A percentile compares a stretch with the other conserved stretches of the same genome.
Evolutionary conservation across 2,113 vertebrate species (phyloP).

Genomic region (Ophiodon elongatus): DNA sequence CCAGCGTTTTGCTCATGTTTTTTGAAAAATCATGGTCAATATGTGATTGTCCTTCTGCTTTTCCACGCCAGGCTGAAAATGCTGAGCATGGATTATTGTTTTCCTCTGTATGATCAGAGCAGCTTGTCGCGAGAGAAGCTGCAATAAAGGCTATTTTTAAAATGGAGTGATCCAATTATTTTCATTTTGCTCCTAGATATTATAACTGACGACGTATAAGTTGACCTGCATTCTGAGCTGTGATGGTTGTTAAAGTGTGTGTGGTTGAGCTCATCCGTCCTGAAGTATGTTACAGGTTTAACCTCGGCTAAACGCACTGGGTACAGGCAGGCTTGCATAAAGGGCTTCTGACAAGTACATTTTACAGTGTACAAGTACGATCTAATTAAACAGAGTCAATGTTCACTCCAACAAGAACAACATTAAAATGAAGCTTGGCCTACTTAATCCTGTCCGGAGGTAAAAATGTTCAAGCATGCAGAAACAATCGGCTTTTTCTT

Average conservation of each 20-base stretch:
- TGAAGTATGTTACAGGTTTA: neutral
- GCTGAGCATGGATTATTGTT: slow-evolving; percentile 35
- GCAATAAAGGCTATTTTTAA: slow-evolving; percentile 83
- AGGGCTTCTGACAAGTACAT: slow-evolving; percentile 29
- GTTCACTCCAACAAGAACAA: slow-evolving; percentile 39
- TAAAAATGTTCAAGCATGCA: slow-evolving; percentile 64
- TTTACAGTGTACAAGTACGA: slow-evolving; percentile 29
- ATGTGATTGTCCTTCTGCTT: slow-evolving; percentile 41
- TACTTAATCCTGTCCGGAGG: slow-evolving; percentile 74
- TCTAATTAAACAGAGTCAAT: slow-evolving; percentile 44
- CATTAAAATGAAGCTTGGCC: slow-evolving; percentile 75
- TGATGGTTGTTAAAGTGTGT: slow-evolving; percentile 32
- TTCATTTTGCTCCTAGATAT: slow-evolving; percentile 29
- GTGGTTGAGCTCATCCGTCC: slow-evolving; percentile 45
- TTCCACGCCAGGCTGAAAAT: slow-evolving; percentile 31
- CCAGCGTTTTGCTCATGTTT: neutral
- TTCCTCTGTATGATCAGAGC: slow-evolving; percentile 61
- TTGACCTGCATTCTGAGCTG: slow-evolving; percentile 34
- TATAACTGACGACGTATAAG: neutral
- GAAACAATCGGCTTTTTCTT: neutral
- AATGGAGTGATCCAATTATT: slow-evolving; percentile 60
- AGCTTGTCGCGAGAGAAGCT: slow-evolving; percentile 62
- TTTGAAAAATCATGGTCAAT: neutral
- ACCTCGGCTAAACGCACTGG: neutral
- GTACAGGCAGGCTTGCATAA: neutral